Base-by-base conservation (phyloP, 1,140 invertebrate genomes). In the Drosophila azteca region DNA sequence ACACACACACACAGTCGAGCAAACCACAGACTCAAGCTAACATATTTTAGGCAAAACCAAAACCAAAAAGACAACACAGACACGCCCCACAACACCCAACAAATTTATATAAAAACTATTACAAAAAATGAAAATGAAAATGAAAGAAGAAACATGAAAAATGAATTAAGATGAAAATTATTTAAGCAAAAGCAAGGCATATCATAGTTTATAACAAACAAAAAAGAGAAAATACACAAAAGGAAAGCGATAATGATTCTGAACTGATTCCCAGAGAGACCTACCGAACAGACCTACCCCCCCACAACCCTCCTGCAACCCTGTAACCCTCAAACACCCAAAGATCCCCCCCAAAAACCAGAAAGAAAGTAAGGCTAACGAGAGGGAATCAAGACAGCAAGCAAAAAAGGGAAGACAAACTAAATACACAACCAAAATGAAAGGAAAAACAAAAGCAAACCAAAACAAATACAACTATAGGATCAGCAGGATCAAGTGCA, bases 101-200 rank as follows among this genome's bases (percentile, higher is more conserved):
- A 73, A 72, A 73, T 73, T 73, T 73, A 64, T 55, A 72, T 50
- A 69, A 50, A 75, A 74, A 74, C 55, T 50, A 73, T 59, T 51
- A 72, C 59, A 68, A 69, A 59, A 53, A 22, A 45, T n/a, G n/a
- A 39, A 55, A 50, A 62, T n/a, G 8, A 17, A 43, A 44, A 39
- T 55, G 44, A 58, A 46, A 9, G 41, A 75, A 31, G 24, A 22
- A 41, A 49, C 58, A 26, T 66, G 17, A 20, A 52, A 69, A 50
- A 35, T 66, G 77, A 67, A 73, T 69, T 64, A 74, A 71, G 61
- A 75, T 60, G 52, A 76, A 54, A 58, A 88, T 84, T 89, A 88
- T 80, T 88, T 88, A 89, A 88, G 79, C 80, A 90, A 85, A 85
- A 87, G 79, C 79, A 87, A 87, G 75, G 83, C 83, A 87, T 87